phyloP scores from a whole-genome alignment of 2,888 invertebrate genomes.

The Diogma glabrata region DNA sequence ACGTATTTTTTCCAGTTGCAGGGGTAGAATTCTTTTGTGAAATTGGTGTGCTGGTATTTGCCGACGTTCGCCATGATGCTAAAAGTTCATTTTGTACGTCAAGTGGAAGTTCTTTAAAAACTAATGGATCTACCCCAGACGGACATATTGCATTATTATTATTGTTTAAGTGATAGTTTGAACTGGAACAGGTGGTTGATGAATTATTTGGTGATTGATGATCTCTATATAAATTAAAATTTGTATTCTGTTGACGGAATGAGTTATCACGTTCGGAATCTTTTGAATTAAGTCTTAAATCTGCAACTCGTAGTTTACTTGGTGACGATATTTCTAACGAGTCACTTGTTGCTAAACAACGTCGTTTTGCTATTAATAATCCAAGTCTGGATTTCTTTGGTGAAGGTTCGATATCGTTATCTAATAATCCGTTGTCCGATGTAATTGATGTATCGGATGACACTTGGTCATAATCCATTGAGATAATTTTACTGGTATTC shows the following conservation, averaged over 20 bases:
- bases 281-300: constrained; percentile 51
- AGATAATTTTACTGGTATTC: constrained; percentile 26
- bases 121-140: constrained; percentile 52
- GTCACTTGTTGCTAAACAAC: constrained; percentile 28
- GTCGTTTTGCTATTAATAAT: constrained; percentile 40
- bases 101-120: constrained; percentile 57
- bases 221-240: constrained; percentile 17
- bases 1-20: constrained; percentile 42
- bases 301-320: constrained; percentile 55
- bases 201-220: constrained; percentile 19
- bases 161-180: constrained; percentile 27
- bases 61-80: constrained; percentile 43
- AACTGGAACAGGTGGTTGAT: constrained; percentile 12
- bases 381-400: constrained; percentile 53
- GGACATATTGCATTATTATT: constrained; percentile 42
- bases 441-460: constrained; percentile 25
- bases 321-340: constrained; percentile 48
- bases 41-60: constrained; percentile 18
- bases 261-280: constrained; percentile 38
- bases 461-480: constrained; percentile 27
- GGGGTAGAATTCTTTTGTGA: constrained; percentile 12
- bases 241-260: constrained; percentile 35
- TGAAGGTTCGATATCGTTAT: constrained; percentile 59
- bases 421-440: constrained; percentile 46
- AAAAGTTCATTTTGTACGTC: constrained; percentile 63